These are phyloP conservation scores for Phaenicophaeus curvirostris DNA, from an alignment of 2,797 vertebrate genomes.

Conservation along the genomic window DNA sequence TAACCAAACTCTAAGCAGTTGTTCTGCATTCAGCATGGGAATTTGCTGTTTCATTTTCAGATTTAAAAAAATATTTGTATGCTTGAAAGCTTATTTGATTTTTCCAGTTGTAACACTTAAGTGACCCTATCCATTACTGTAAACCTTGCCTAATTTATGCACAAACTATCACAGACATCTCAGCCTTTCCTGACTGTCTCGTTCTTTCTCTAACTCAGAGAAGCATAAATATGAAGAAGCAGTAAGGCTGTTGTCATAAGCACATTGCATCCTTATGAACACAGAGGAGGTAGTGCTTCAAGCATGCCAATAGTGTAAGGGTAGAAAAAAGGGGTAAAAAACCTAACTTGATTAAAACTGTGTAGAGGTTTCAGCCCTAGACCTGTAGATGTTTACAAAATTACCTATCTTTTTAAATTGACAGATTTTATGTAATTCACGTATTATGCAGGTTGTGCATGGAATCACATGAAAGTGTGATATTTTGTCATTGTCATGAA, in stretches of 20 bases:
- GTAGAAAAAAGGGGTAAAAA: neutral
- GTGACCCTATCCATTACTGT: neutral
- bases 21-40: neutral
- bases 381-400: neutral
- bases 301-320: neutral
- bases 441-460: neutral
- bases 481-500: neutral
- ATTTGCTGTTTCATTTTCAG: neutral
- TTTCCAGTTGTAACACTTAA: neutral
- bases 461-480: neutral
- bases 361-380: neutral
- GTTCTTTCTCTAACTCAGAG: neutral
- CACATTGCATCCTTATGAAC: neutral
- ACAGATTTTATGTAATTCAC: neutral
- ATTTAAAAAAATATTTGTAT: neutral
- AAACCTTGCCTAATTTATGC: neutral
- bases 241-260: neutral
- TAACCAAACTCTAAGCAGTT: neutral
- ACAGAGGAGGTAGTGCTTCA: neutral
- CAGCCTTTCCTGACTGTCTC: neutral
- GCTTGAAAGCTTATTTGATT: neutral
- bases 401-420: neutral
- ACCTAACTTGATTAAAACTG: neutral
- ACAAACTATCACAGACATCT: neutral
- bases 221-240: neutral